Base-by-base conservation (phyloP, 1,140 invertebrate genomes). In the Dendrolimus punctatus region DNA sequence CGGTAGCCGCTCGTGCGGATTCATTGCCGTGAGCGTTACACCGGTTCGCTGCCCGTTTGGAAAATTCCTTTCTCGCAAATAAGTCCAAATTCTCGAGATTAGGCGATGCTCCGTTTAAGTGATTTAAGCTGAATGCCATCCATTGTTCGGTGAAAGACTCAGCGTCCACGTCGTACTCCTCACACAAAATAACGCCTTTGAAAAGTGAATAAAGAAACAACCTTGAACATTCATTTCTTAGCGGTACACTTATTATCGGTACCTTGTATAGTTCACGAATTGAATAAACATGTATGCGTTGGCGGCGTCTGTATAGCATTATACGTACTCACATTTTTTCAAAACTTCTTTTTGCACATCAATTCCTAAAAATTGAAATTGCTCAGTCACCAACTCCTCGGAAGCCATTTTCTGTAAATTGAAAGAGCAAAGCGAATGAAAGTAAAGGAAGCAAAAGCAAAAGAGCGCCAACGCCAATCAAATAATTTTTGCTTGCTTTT, bases 131-230 rank as follows among this genome's bases (percentile, higher is more conserved):
- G 61, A 89, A 92, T 8, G 91, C 91, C 84, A 90, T 89, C 91
- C 91, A 93, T 82, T 89, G 87, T 67, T 92, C 91, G 52, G 90
- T 90, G 62, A 92, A 90, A 68, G 91, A 90, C 71, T 91, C 90
- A 49, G 91, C 89, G 55, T 91, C 90, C n/a, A 92, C 73, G 68
- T 87, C 79, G 61, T 91, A 89, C 49, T 79, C 76, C 55, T 87
- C 71, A 64, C 91, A 91, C 60, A 92, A 78, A 71, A 88, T 90
- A 64, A 89, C 72, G 84, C 90, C 83, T 86, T 67, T 43, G 51
- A 57, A 62, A 76, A 66, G 73, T 71, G 66, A 73, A 63, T 72
- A 78, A 69, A 69, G 69, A 63, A 78, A 83, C 81, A 85, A 83
- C 82, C 82, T 85, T 85, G 82, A 83, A 82, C 68, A 77, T 68